Base-by-base conservation (phyloP, 2,797 vertebrate genomes). In the Morus bassanus region DNA sequence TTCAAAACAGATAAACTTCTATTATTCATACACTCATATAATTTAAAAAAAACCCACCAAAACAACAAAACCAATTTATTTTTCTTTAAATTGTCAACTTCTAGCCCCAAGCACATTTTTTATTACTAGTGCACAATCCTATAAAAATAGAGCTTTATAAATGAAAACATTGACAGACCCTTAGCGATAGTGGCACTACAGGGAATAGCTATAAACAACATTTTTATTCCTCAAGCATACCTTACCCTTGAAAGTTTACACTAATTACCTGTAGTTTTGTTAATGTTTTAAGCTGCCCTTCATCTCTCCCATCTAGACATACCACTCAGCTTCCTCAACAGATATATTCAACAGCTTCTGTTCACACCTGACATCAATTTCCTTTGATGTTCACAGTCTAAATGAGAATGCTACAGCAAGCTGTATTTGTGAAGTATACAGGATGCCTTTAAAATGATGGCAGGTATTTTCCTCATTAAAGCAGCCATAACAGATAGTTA, bases 361-460 rank as follows among this genome's bases (percentile, higher is more conserved):
- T 99, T 98, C 98, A 98, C 98, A 98, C 98, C 98, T 98, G 98
- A 98, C 98, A 98, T 98, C 98, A 97, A 97, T 98, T 98, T 98
- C 98, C 98, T 99, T 99, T 99, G 98, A 99, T 99, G 98, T 98
- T 98, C 98, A 97, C 98, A 98, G 98, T 91, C 98, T 98, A 98
- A 98, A 98, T 98, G 97, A 98, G 98, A 98, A 98, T 94, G 98
- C 97, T 98, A 95, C 98, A 97, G 98, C 98, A 98, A 98, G 98
- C 98, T 98, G 98, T 97, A 98, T 98, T 98, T 98, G 98, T 97
- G 97, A 98, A 98, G 97, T 97, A 94, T 97, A 98, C 97, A 98
- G 97, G 98, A 98, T 97, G 98, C 98, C 98, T 98, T 98, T 98
- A 98, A 98, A 98, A 98, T 96, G 96, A 98, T 98, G 98, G 98